phyloP scores from a whole-genome alignment of 2,797 vertebrate genomes.

The Aldrovandia affinis region DNA sequence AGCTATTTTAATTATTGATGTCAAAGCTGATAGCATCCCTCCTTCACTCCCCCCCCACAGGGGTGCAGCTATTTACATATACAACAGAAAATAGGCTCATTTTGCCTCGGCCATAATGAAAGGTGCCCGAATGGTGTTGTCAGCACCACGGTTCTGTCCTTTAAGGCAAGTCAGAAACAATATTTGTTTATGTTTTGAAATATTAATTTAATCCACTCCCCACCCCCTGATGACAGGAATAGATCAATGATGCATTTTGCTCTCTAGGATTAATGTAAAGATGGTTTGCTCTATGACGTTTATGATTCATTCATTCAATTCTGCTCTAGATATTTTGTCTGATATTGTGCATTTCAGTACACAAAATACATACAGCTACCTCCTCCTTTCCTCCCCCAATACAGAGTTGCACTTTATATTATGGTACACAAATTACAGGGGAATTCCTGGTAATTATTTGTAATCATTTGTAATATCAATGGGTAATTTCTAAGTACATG shows the following conservation, averaged over 20 bases:
- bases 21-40: slow-evolving; percentile 45
- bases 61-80: slow-evolving; percentile 43
- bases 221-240: not conserved
- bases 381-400: no score
- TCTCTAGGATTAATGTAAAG: not conserved
- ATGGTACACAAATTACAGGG: no score
- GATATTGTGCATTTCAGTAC: no score
- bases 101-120: not conserved
- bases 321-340: no score
- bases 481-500: no score
- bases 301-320: no score
- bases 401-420: no score
- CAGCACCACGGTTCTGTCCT: not conserved
- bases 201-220: not conserved
- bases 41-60: slow-evolving; percentile 25
- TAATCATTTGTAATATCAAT: no score
- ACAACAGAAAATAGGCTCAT: slow-evolving; percentile 28
- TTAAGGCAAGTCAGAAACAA: not conserved
- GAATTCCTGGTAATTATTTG: no score
- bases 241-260: not conserved
- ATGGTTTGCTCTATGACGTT: no score
- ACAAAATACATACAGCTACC: no score
- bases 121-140: not conserved
- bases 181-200: not conserved
- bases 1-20: slow-evolving; percentile 59